Evolutionary conservation across 2,113 vertebrate genomes (phyloP).

Genomic region (Mastomys coucha): DNA sequence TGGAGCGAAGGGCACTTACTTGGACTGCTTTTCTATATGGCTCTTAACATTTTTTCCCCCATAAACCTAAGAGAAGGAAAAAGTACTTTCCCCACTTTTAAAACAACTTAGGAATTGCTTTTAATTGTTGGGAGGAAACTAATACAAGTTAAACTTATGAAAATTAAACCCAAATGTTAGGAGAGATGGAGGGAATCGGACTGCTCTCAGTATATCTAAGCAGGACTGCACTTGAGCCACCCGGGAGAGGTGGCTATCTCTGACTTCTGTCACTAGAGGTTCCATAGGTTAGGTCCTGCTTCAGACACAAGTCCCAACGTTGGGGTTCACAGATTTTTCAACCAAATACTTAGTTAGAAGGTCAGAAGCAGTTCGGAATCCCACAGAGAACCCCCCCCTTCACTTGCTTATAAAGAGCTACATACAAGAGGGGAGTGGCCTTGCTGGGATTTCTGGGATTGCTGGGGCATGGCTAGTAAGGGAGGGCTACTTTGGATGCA

Average conservation of each 20-base stretch:
- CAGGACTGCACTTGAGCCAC: not conserved
- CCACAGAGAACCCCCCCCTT: not conserved
- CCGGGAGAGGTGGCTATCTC: not conserved
- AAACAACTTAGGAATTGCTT: not conserved
- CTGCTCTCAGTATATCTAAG: not conserved
- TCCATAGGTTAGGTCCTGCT: not conserved
- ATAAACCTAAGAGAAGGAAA: not conserved
- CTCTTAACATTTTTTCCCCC: not conserved
- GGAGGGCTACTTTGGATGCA: not conserved
- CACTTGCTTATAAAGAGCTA: not conserved
- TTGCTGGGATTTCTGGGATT: not conserved
- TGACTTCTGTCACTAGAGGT: not conserved
- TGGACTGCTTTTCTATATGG: not conserved
- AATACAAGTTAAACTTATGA: constrained; percentile 11
- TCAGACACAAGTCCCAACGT: not conserved
- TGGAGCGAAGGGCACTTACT: not conserved
- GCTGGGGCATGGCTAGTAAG: not conserved
- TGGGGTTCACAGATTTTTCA: not conserved
- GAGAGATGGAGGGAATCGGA: not conserved
- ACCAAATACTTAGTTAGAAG: not conserved
- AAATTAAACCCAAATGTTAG: constrained; percentile 5
- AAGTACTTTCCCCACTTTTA: not conserved
- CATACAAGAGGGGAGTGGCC: not conserved
- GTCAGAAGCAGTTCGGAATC: not conserved
- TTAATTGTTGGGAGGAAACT: constrained; percentile 10